phyloP scores from a whole-genome alignment of 2,113 vertebrate species.

The pig (Sus scrofa) region DNA sequence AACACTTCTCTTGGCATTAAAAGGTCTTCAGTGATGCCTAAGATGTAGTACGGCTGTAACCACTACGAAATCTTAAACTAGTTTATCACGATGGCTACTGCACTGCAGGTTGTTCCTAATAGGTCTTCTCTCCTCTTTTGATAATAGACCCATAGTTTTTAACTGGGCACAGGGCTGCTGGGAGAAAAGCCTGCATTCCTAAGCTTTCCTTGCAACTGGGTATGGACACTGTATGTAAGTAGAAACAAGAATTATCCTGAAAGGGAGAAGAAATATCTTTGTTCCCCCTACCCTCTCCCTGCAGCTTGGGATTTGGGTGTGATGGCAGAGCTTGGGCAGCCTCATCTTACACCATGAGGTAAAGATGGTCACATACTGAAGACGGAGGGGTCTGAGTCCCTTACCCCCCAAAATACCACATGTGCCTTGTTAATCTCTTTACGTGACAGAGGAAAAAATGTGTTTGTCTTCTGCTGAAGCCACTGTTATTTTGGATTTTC shows the following conservation, averaged over 20 bases:
- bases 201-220: not conserved
- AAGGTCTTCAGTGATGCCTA: not conserved
- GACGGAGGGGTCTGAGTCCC: no score
- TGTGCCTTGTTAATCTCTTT: not conserved
- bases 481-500: not conserved
- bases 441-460: not conserved
- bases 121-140: accelerated
- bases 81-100: accelerated
- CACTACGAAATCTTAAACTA: no score
- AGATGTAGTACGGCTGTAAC: not conserved
- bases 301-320: not conserved
- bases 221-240: not conserved
- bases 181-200: not conserved
- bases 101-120: accelerated
- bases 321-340: not conserved
- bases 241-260: not conserved
- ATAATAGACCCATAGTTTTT: not conserved
- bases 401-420: accelerated
- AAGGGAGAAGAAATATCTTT: not conserved
- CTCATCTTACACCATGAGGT: not conserved
- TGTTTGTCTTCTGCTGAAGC: not conserved
- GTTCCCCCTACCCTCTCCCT: not conserved
- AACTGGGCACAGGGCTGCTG: not conserved
- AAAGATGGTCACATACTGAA: not conserved
- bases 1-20: not conserved